Percentiles rank a stretch among this genome's conserved stretches.
Evolutionary conservation across 2,888 invertebrate species (phyloP).

Genomic region (Melinaea menophilus): DNA sequence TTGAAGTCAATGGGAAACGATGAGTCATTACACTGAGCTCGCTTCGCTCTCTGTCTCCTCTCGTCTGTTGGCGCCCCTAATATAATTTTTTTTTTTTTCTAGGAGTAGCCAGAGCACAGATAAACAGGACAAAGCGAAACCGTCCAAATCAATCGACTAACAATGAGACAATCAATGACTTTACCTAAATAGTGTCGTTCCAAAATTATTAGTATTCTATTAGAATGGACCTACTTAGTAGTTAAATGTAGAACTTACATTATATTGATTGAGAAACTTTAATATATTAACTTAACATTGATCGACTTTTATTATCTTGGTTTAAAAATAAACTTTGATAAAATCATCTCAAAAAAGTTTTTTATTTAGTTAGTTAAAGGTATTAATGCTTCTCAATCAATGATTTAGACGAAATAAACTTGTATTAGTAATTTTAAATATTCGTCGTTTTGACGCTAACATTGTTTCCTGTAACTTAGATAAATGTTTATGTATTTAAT

Average conservation of each 20-base stretch:
- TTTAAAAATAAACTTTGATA: neutral
- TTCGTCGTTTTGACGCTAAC: slow-evolving; percentile 56
- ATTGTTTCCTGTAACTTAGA: slow-evolving; percentile 59
- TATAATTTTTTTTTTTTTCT: slow-evolving; percentile 23
- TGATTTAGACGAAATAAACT: slow-evolving; percentile 35
- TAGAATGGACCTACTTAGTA: slow-evolving; percentile 38
- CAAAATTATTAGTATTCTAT: slow-evolving; percentile 43
- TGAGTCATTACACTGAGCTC: no score
- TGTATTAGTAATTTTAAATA: slow-evolving; percentile 39
- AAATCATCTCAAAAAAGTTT: neutral
- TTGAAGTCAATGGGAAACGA: no score
- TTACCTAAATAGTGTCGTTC: slow-evolving; percentile 21
- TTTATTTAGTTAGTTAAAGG: neutral
- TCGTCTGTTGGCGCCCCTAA: neutral
- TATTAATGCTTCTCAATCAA: slow-evolving; percentile 13
- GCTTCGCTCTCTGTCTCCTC: neutral
- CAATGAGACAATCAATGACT: slow-evolving; percentile 15
- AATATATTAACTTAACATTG: slow-evolving; percentile 24
- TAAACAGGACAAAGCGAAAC: slow-evolving; percentile 64
- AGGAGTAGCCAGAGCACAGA: slow-evolving; percentile 70
- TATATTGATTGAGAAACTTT: slow-evolving; percentile 21
- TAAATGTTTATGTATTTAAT: slow-evolving; percentile 70
- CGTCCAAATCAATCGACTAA: slow-evolving; percentile 74
- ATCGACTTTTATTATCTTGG: neutral
- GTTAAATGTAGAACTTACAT: slow-evolving; percentile 20